Percentiles rank a stretch among this genome's conserved stretches.
phyloP scores from a whole-genome alignment of 2,888 invertebrate species.

The Sesia bembeciformis region DNA sequence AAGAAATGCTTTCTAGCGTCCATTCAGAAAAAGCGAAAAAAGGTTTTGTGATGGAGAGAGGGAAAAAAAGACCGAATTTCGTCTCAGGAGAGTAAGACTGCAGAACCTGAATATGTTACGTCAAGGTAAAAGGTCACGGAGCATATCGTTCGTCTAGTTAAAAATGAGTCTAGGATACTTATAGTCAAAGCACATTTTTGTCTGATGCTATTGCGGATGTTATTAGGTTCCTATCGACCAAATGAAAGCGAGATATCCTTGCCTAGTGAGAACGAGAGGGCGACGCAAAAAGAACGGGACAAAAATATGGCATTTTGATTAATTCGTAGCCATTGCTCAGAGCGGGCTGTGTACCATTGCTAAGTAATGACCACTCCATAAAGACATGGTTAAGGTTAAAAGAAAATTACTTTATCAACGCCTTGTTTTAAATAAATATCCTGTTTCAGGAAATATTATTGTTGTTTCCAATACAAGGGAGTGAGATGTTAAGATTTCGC shows the following conservation, averaged over 20 bases:
- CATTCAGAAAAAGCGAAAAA: slow-evolving; percentile 68
- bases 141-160: slow-evolving; percentile 2
- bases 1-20: slow-evolving; percentile 58
- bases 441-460: slow-evolving; percentile 75
- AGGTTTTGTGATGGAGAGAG: slow-evolving; percentile 61
- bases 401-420: slow-evolving; percentile 76
- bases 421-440: slow-evolving; percentile 75
- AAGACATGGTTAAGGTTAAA: slow-evolving; percentile 75
- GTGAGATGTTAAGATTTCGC: slow-evolving; percentile 67
- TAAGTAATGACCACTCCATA: slow-evolving; percentile 75
- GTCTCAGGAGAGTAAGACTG: slow-evolving; percentile 72
- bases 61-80: slow-evolving; percentile 68
- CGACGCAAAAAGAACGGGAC: slow-evolving; percentile 50
- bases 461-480: slow-evolving; percentile 71
- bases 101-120: slow-evolving; percentile 47
- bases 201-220: slow-evolving; percentile 10
- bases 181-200: not conserved
- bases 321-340: slow-evolving; percentile 72
- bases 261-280: slow-evolving; percentile 55
- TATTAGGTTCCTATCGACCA: slow-evolving; percentile 31
- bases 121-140: slow-evolving; percentile 26
- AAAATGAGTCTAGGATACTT: slow-evolving; percentile 5
- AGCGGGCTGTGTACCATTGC: slow-evolving; percentile 72
- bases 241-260: slow-evolving; percentile 60
- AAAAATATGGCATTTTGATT: slow-evolving; percentile 72